Evolutionary conservation across 2,888 invertebrate genomes (phyloP).

Genomic region (Amaurobius ferox): DNA sequence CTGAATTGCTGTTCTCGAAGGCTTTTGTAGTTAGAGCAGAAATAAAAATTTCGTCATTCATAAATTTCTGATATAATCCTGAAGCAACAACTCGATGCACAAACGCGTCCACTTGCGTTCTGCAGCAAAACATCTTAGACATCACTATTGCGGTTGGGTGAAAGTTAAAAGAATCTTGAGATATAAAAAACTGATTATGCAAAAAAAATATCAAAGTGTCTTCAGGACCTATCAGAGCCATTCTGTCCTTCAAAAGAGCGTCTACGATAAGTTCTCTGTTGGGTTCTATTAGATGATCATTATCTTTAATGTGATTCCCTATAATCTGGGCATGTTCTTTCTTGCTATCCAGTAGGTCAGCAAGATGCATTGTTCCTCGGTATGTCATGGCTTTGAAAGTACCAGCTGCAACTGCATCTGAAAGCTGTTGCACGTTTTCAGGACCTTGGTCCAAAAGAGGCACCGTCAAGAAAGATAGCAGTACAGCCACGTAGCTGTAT

Average conservation of each 20-base stretch:
- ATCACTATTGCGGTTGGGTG: background rate
- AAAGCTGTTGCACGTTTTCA: constrained; percentile 19
- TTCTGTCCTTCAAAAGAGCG: background rate
- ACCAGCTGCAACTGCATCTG: background rate
- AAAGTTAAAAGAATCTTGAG: background rate
- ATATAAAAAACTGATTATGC: background rate
- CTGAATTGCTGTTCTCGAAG: background rate
- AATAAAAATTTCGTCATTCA: background rate
- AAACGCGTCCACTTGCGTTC: background rate
- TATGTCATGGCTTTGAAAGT: constrained; percentile 30
- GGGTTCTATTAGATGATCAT: constrained; percentile 6
- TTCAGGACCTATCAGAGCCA: background rate
- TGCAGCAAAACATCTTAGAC: background rate
- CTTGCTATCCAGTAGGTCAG: background rate
- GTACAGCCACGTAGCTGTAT: constrained; percentile 25
- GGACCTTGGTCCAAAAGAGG: constrained; percentile 8
- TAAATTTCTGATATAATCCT: background rate
- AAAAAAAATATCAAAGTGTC: background rate
- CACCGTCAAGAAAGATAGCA: constrained; percentile 24
- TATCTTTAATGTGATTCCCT: constrained; percentile 16
- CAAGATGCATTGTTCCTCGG: background rate
- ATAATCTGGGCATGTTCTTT: background rate
- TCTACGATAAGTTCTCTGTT: background rate
- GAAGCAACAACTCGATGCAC: background rate
- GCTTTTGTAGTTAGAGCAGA: background rate